Conservation (phyloP, 2,797 vertebrate genomes). For the Rhincodon typus region DNA sequence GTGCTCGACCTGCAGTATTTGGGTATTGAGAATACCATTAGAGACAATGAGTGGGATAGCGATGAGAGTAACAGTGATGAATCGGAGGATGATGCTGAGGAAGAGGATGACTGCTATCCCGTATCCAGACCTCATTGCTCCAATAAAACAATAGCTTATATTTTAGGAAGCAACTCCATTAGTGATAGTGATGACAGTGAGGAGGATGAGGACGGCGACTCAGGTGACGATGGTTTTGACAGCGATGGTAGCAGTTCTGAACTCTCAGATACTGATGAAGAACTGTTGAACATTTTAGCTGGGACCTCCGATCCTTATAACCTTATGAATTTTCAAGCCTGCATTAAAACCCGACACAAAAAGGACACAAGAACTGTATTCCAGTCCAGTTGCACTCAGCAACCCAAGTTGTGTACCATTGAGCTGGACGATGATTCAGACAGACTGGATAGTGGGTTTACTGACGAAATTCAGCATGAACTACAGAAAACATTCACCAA, state of each 20-base stretch:
- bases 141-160: slow-evolving; percentile 86
- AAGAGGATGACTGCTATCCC: not conserved
- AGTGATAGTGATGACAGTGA: slow-evolving; percentile 60
- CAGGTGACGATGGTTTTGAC: slow-evolving; percentile 76
- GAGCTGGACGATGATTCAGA: slow-evolving; percentile 49
- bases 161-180: slow-evolving; percentile 73
- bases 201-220: slow-evolving; percentile 48
- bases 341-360: not conserved
- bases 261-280: slow-evolving; percentile 53
- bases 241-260: slow-evolving; percentile 67
- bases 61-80: not conserved
- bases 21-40: not conserved
- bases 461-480: slow-evolving; percentile 43
- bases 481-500: not conserved
- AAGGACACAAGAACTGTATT: not conserved
- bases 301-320: slow-evolving; percentile 73
- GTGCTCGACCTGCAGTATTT: not conserved
- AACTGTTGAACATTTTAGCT: slow-evolving; percentile 71
- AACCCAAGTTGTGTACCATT: slow-evolving; percentile 33
- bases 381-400: slow-evolving; percentile 44
- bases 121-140: slow-evolving; percentile 57
- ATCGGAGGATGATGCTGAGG: not conserved
- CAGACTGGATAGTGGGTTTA: slow-evolving; percentile 59
- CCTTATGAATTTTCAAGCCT: slow-evolving; percentile 77
- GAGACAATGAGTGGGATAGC: not conserved